phyloP scores from a whole-genome alignment of 2,888 invertebrate species.

The Sarcophaga carnaria region DNA sequence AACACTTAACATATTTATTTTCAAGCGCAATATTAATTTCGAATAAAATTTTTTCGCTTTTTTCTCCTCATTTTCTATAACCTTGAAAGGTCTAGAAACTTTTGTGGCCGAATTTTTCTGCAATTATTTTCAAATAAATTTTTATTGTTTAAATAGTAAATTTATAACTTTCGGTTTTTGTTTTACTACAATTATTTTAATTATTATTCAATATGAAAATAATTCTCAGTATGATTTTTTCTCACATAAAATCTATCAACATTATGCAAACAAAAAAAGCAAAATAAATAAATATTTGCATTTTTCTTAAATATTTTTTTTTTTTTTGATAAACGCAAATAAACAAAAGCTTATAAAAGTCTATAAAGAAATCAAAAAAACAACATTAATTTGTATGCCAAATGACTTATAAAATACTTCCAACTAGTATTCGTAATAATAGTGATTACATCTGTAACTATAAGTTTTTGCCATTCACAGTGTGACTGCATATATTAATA shows the following conservation, averaged over 20 bases:
- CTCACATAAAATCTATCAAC: constrained; percentile 24
- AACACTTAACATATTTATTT: no score
- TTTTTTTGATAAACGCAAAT: not conserved
- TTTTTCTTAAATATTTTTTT: not conserved
- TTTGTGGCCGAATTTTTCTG: not conserved
- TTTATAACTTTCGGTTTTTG: no score
- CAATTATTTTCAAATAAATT: not conserved
- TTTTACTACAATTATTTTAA: not conserved
- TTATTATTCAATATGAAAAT: constrained; percentile 2
- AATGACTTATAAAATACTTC: no score
- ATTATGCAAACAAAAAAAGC: not conserved
- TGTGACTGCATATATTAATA: no score
- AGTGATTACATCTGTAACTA: constrained; percentile 19
- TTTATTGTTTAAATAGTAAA: no score
- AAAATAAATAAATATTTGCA: not conserved
- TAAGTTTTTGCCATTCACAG: constrained; percentile 48
- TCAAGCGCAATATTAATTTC: no score
- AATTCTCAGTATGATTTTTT: constrained; percentile 16
- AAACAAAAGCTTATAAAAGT: not conserved
- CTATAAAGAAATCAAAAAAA: not conserved
- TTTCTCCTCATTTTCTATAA: not conserved
- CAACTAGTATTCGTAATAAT: not conserved
- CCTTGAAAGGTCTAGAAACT: constrained; percentile 29
- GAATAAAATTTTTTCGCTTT: not conserved
- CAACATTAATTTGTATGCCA: not conserved